These are phyloP conservation scores for Congeria kusceri DNA, from an alignment of 2,888 invertebrate genomes.

Conservation along the genomic window DNA sequence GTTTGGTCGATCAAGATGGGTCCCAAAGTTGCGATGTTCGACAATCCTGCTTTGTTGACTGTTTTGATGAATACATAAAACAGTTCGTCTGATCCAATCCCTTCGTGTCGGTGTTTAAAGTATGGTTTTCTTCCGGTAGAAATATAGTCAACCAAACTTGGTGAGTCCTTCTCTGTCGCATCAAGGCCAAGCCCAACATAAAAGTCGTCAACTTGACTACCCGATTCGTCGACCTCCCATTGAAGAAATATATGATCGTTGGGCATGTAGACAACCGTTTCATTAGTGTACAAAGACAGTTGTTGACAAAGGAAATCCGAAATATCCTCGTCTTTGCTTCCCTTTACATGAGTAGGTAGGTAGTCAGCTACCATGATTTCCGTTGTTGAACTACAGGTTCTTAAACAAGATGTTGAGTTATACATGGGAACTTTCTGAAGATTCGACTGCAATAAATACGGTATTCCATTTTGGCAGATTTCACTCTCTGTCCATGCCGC, in stretches of 20 bases:
- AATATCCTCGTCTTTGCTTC: conserved; percentile 17
- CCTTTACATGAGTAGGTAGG: conserved; percentile 9
- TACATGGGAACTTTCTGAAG: conserved; percentile 39
- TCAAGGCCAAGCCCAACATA: conserved; percentile 60
- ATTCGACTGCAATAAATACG: conserved; percentile 54
- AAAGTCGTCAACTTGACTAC: conserved; percentile 63
- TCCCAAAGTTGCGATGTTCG: conserved; percentile 43
- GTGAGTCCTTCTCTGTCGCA: conserved; percentile 11
- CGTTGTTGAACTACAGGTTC: conserved; percentile 16
- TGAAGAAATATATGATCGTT: conserved; percentile 55
- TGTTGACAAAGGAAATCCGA: conserved; percentile 32
- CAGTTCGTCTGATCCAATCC: conserved; percentile 43
- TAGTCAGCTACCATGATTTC: neutral
- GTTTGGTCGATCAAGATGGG: conserved; percentile 64
- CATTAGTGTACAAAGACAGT: conserved; percentile 6
- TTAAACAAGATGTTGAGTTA: conserved; percentile 18
- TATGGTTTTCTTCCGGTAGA: conserved; percentile 43
- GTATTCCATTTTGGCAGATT: conserved; percentile 35
- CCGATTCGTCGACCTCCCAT: conserved; percentile 58
- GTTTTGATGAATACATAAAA: conserved; percentile 64
- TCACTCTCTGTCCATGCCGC: conserved; percentile 40
- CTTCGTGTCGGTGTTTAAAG: conserved; percentile 54
- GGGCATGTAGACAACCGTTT: conserved; percentile 55
- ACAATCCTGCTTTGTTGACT: conserved; percentile 63
- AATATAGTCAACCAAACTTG: conserved; percentile 52